Evolutionary conservation across 2,113 vertebrate genomes (phyloP), one percentile per base, ranked within the genome.

Genomic region (Ameiurus melas): DNA sequence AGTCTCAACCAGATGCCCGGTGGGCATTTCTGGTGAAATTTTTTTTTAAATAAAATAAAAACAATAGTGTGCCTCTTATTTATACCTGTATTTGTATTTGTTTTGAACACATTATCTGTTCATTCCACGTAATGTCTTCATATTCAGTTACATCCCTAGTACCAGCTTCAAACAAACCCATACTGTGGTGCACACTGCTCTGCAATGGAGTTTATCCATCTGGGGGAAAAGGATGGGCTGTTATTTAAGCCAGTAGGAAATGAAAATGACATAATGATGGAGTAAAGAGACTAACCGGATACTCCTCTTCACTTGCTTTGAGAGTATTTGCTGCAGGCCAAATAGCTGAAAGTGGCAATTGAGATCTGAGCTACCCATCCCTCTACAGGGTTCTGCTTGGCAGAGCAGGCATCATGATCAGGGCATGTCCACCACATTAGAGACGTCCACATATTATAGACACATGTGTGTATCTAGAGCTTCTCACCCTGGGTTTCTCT

Each of bases 131-230:
- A 51, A 78, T 53, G 47, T 77, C 47, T 77, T 77, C 47, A 51
- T 53, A 78, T 53, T n/a, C 43, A 53, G 27, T 53, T n/a, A 53
- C 22, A 58, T 57, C 55, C 19, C 3, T 36, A 36, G 70, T 57
- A 53, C 60, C 64, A 90, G 68, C 53, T 55, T 55, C 62, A 89
- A 87, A 86, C 57, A 78, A 62, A 36, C 73, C 79, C 68, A 39
- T n/a, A 86, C 55, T 77, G 66, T 84, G 47, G 19, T 60, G 57
- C 22, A 53, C 6, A 55, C 85, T n/a, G 36, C 57, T 43, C 81
- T 53, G 62, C 73, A 75, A 51, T 78, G 80, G 25, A 19, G 47
- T 36, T 83, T 64, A 66, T 83, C 58, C 78, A 87, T 84, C 43
- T 90, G 82, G 71, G 64, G 73, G 73, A 80, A 71, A 68, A 39